Evolutionary conservation across 2,797 vertebrate genomes (phyloP).

Genomic region (Myiotriccus ornatus): DNA sequence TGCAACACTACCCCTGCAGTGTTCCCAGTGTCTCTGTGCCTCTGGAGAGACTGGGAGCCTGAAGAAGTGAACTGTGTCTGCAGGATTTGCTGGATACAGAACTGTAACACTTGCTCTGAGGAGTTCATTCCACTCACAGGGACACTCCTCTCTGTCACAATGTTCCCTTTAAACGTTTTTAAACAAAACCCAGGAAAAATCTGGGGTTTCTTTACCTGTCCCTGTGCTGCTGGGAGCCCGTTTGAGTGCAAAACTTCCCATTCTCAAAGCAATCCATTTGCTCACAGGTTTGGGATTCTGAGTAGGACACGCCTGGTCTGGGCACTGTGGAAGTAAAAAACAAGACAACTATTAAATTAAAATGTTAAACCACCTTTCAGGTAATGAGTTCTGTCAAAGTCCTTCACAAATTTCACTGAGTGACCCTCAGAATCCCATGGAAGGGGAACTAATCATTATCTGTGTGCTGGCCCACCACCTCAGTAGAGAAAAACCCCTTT

Average conservation of each 20-base stretch:
- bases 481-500: not conserved
- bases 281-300: conserved; percentile 53
- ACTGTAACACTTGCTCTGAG: not conserved
- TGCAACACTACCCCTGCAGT: not conserved
- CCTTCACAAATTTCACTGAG: not conserved
- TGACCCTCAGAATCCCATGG: not conserved
- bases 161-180: not conserved
- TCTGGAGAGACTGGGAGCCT: not conserved
- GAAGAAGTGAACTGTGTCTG: not conserved
- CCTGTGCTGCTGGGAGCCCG: conserved; percentile 77
- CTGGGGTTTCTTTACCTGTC: conserved; percentile 36
- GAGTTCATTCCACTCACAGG: not conserved
- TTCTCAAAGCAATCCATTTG: conserved; percentile 77
- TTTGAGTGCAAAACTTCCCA: conserved; percentile 79
- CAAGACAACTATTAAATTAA: not conserved
- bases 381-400: not conserved
- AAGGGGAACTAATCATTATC: not conserved
- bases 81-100: not conserved
- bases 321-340: conserved; percentile 44
- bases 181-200: not conserved
- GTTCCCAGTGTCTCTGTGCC: not conserved
- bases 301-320: not conserved
- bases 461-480: not conserved
- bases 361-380: not conserved
- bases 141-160: not conserved